A percentile compares a stretch with the other conserved stretches of the same genome.
Evolutionary conservation across 2,113 vertebrate species (phyloP).

Genomic region (Uropsilus gracilis): DNA sequence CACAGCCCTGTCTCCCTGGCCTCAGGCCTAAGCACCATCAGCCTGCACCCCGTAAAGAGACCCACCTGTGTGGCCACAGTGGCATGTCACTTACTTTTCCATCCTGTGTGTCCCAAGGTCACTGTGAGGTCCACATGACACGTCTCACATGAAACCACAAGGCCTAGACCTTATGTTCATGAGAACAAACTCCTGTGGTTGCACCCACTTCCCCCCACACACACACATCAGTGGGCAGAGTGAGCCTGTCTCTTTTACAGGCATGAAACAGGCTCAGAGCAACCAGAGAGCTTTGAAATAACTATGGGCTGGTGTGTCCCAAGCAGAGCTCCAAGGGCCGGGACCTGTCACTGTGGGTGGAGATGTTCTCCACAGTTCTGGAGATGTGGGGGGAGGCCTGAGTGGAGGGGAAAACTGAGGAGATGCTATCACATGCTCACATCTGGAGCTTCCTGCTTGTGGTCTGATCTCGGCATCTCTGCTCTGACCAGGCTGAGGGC

Average conservation of each 20-base stretch:
- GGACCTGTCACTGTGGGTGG: neutral
- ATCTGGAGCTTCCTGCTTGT: neutral
- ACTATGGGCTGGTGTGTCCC: neutral
- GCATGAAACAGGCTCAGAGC: neutral
- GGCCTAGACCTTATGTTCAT: neutral
- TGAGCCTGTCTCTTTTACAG: neutral
- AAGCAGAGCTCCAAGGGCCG: no score
- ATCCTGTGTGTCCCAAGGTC: constrained; percentile 33
- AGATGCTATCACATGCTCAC: neutral
- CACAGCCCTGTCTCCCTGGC: neutral
- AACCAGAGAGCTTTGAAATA: neutral
- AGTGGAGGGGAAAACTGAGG: neutral
- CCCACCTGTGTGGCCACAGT: neutral
- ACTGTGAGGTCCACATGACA: neutral
- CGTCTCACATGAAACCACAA: neutral
- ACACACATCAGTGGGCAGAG: no score
- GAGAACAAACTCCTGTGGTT: neutral
- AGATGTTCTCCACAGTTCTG: fast-evolving
- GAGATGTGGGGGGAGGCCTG: neutral
- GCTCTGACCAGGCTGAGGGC: neutral
- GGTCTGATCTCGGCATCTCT: neutral
- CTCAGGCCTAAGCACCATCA: neutral
- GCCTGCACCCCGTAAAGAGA: neutral
- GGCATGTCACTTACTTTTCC: neutral
- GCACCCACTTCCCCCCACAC: neutral